Base-by-base conservation (phyloP, 2,888 invertebrate genomes). In the Drosophila testacea region DNA sequence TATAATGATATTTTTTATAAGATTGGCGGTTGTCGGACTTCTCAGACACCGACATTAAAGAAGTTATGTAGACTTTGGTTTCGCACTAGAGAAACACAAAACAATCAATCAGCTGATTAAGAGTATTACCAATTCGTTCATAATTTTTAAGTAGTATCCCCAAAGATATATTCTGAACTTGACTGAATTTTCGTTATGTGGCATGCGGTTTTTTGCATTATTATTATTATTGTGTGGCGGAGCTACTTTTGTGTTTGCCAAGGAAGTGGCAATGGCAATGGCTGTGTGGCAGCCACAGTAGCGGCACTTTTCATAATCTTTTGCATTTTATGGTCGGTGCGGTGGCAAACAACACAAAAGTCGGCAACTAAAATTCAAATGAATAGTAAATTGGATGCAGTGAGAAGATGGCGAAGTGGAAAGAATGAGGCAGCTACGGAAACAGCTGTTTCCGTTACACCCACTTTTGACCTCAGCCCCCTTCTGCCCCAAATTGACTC, bases 401-500 rank as follows among this genome's bases (percentile, higher is more conserved):
- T 63, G 30, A 11, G 41, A 6, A 51, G 32, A 59, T 46, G 41
- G n/a, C 44, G 59, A 22, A 39, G 9, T 7, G 48, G 13, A 1
- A 16, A 7, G 6, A 2, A 38, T 9, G 6, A 4, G 28, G 13
- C 22, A 22, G 57, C 52, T 28, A 50, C 73, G 85, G 88, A 83
- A 89, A 78, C 83, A 89, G 84, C 79, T 87, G 89, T 83, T 86
- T 83, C 87, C 83, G 73, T 77, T 76, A 67, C 77, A 72, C 56
- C 69, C 68, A 75, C 73, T 71, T 69, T 68, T 62, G 67, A 77
- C 70, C 83, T 55, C 59, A 46, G 10, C 34, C 52, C 28, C 39
- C 36, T 32, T n/a, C 54, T 32, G 11, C 11, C 42, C 22, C 13
- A 34, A 46, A 16, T 11, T 6, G 13, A 34, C 36, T 36, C 28